These are phyloP conservation scores for Agrotis exclamationis DNA, from an alignment of 2,888 invertebrate species.

Conservation along the genomic window DNA sequence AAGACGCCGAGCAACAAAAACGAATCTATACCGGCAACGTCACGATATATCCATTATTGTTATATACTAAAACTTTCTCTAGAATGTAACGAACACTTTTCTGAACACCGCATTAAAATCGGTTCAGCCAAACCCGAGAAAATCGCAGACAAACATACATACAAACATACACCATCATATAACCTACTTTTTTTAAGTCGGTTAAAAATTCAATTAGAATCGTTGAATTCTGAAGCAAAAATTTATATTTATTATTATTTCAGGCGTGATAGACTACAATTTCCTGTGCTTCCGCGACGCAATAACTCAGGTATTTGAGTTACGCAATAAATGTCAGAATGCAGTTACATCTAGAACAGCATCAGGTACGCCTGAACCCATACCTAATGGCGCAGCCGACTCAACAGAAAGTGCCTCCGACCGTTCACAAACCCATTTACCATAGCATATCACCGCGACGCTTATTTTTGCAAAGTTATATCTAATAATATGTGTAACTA, in stretches of 20 bases:
- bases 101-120: too few relatives aligned
- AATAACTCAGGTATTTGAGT: constrained; percentile 98
- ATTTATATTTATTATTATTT: constrained; percentile 71
- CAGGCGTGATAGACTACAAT: constrained; percentile 99
- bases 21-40: too few relatives aligned
- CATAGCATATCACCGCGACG: constrained; percentile 75
- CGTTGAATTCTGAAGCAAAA: neutral
- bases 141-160: too few relatives aligned
- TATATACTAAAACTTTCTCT: too few relatives aligned
- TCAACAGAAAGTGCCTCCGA: constrained; percentile 82
- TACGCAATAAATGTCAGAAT: constrained; percentile 93
- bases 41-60: too few relatives aligned
- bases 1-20: too few relatives aligned
- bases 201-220: neutral
- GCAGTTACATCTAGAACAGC: constrained; percentile 74
- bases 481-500: constrained; percentile 57
- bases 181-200: too few relatives aligned
- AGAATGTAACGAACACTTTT: too few relatives aligned
- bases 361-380: constrained; percentile 77
- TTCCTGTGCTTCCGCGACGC: constrained; percentile 99
- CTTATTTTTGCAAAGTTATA: constrained; percentile 55
- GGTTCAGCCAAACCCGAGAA: too few relatives aligned
- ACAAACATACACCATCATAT: too few relatives aligned
- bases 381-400: constrained; percentile 83
- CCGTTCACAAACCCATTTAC: constrained; percentile 76